Evolutionary conservation across 2,797 vertebrate genomes (phyloP).

Genomic region (Geotrypetes seraphini): DNA sequence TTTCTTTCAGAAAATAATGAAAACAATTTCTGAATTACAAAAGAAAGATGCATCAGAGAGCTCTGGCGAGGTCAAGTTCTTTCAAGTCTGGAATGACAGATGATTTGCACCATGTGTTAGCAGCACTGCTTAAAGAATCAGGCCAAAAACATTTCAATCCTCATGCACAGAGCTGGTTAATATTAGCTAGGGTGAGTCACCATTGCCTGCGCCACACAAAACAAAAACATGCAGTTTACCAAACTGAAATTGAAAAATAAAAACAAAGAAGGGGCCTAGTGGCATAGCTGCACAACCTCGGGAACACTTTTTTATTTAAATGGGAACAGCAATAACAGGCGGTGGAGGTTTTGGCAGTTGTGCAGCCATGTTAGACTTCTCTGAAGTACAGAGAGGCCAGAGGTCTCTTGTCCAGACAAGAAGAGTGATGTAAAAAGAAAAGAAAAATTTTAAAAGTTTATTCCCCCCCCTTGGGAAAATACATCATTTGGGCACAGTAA

Average conservation of each 20-base stretch:
- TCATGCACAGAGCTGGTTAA: conserved; percentile 37
- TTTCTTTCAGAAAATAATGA: conserved; percentile 33
- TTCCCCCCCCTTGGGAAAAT: no score
- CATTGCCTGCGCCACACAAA: neutral
- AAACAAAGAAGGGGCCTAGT: neutral
- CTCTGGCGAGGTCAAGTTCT: conserved; percentile 20
- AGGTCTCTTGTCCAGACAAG: no score
- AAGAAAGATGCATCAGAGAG: conserved; percentile 37
- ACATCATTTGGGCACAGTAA: no score
- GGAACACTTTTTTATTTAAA: neutral
- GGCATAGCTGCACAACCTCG: no score
- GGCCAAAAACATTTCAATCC: conserved; percentile 31
- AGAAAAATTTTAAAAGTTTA: no score
- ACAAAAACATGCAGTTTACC: neutral
- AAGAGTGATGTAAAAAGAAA: no score
- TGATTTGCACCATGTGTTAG: conserved; percentile 57
- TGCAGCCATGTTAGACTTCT: no score
- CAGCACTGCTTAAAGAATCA: conserved; percentile 30
- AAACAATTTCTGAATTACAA: conserved; percentile 46
- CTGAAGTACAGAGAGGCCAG: no score
- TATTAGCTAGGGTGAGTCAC: conserved; percentile 10
- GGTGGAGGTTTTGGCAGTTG: neutral
- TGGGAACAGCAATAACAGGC: neutral
- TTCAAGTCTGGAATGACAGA: conserved; percentile 48
- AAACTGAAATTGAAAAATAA: neutral